Evolutionary conservation across 2,113 vertebrate genomes (phyloP).

Genomic region (Neolamprologus variostigma): DNA sequence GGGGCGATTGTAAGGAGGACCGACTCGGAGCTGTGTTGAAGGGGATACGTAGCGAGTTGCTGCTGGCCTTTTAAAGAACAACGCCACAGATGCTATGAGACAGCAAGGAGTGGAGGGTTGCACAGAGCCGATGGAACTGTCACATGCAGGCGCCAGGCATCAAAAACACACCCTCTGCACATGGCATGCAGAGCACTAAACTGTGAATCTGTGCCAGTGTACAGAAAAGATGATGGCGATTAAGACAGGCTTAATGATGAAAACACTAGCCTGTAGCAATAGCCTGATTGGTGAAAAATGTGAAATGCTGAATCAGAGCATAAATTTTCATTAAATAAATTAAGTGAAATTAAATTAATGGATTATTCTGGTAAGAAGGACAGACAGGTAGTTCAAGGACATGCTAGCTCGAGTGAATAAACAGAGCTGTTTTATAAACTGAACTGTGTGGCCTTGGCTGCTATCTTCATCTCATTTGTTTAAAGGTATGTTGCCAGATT

Average conservation of each 20-base stretch:
- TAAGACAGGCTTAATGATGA: constrained; percentile 49
- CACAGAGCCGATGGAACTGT: constrained; percentile 55
- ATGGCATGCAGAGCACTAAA: constrained; percentile 36
- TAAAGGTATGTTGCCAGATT: neutral
- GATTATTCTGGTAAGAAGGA: constrained; percentile 30
- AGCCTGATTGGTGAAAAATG: constrained; percentile 27
- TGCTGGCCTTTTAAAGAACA: constrained; percentile 65
- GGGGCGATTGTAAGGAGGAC: constrained; percentile 15
- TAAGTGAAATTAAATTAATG: constrained; percentile 36
- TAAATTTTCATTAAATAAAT: constrained; percentile 46
- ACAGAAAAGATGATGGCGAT: constrained; percentile 40
- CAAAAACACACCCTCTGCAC: constrained; percentile 56
- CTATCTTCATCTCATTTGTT: neutral
- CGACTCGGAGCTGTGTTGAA: constrained; percentile 38
- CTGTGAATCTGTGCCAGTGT: constrained; percentile 41
- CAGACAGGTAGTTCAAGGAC: constrained; percentile 33
- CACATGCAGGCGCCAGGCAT: constrained; percentile 63
- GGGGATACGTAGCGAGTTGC: constrained; percentile 40
- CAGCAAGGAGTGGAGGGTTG: constrained; percentile 36
- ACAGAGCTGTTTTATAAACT: neutral
- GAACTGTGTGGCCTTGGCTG: neutral
- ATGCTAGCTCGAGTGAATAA: neutral
- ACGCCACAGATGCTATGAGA: constrained; percentile 59
- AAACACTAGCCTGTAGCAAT: constrained; percentile 58
- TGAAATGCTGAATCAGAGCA: constrained; percentile 43